Evolutionary conservation across 2,797 vertebrate species (phyloP).

Genomic region (Phalloptychus januarius): DNA sequence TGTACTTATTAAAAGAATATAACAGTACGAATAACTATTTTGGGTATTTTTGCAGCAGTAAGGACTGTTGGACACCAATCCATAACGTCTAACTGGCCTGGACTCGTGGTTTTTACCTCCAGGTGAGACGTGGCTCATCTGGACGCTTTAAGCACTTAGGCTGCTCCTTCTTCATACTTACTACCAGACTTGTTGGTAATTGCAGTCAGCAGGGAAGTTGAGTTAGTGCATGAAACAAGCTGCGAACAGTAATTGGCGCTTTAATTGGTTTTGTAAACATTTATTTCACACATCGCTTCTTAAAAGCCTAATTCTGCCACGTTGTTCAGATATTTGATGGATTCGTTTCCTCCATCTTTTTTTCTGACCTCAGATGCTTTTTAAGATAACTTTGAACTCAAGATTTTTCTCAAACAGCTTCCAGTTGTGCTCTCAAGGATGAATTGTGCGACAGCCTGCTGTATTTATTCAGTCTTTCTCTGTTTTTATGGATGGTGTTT

Average conservation of each 20-base stretch:
- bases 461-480: not conserved
- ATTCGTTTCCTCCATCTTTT: not conserved
- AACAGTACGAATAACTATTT: not conserved
- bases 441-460: not conserved
- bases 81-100: not conserved
- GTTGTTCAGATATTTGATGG: not conserved
- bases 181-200: not conserved
- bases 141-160: not conserved
- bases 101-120: not conserved
- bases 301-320: not conserved
- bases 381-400: not conserved
- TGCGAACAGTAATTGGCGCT: conserved; percentile 15
- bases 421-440: not conserved
- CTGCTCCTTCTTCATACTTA: conserved; percentile 2
- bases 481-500: not conserved
- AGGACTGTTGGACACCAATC: not conserved
- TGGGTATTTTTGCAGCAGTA: not conserved
- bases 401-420: not conserved
- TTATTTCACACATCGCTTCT: not conserved
- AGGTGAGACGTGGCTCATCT: not conserved
- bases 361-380: not conserved
- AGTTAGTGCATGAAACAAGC: conserved; percentile 15
- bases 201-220: conserved; percentile 3
- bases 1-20: not conserved
- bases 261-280: conserved; percentile 1